Base-by-base conservation (phyloP, 1,140 invertebrate species). In the Pogonomyrmex californicus region DNA sequence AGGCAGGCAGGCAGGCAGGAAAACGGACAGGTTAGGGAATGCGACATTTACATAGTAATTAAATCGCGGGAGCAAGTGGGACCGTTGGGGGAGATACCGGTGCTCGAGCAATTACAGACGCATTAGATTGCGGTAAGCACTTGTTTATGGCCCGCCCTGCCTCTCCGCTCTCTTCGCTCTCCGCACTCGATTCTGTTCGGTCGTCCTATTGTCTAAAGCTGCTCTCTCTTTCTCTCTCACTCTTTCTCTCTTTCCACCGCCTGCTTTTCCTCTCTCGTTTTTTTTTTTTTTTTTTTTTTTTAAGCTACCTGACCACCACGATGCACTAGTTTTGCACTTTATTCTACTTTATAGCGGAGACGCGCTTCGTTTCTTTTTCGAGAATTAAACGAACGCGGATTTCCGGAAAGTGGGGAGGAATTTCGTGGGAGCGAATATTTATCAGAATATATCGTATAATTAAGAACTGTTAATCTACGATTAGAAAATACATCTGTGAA, bases 31-130 rank as follows among this genome's bases (percentile, higher is more conserved):
- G 92, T 92, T 93, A 93, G 94, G 93, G 93, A 94, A 94, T 93
- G 94, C 94, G 94, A 95, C 94, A 95, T 95, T 95, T 95, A 95
- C 95, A 95, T 95, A 95, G 95, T 95, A 95, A 95, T 95, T 95
- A 95, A 95, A 95, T 95, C 94, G 95, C 93, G 93, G 90, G 92
- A 94, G 93, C 94, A 95, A 95, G 94, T 94, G 94, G 93, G 93
- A 93, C 92, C 92, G 91, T 88, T 93, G 91, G 93, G 94, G 93
- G 91, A 94, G 94, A 95, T 95, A 95, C 94, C 90, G 91, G 93
- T 92, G 93, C 94, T 92, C 92, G 92, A 94, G 92, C 94, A 95
- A 95, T 95, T 95, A 95, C 94, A 95, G 94, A 94, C 93, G 94
- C 94, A 95, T 95, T 95, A 95, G 95, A 95, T 95, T 95, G 94